Conservation (phyloP, 2,797 vertebrate genomes). For the Champsocephalus gunnari region DNA sequence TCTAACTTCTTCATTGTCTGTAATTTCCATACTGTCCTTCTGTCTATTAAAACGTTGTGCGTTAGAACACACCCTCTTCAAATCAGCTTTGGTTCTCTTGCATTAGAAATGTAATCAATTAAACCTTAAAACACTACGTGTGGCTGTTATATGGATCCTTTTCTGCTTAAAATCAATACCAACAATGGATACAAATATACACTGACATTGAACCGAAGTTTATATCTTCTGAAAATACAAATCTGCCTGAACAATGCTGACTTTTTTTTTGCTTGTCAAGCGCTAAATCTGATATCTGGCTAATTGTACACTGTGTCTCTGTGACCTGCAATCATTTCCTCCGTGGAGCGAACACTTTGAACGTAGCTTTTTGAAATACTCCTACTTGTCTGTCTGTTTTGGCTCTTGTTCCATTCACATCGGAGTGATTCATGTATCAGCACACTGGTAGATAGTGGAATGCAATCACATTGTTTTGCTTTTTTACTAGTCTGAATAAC, state of each 20-base stretch:
- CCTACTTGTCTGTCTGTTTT: conserved; percentile 25
- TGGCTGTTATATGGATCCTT: background rate
- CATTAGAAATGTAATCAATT: background rate
- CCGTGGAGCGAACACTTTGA: conserved; percentile 13
- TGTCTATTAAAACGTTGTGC: background rate
- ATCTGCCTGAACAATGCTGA: conserved; percentile 29
- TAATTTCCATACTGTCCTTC: background rate
- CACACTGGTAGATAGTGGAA: conserved; percentile 44
- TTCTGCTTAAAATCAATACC: background rate
- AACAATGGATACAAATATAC: conserved; percentile 13
- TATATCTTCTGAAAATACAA: conserved; percentile 8
- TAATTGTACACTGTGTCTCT: conserved; percentile 26
- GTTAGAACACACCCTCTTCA: background rate
- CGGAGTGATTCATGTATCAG: conserved; percentile 31
- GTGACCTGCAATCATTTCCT: conserved; percentile 42
- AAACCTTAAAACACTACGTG: background rate
- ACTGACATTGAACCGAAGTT: background rate
- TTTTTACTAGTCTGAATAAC: background rate
- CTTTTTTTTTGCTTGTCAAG: conserved; percentile 8
- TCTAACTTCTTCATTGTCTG: background rate
- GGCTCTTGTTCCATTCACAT: conserved; percentile 6
- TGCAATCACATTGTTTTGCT: conserved; percentile 40
- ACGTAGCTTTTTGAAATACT: conserved; percentile 14
- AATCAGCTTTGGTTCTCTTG: background rate
- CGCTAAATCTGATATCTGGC: conserved; percentile 27